Evolutionary conservation across 2,113 vertebrate species (phyloP).

Genomic region (Paralichthys olivaceus): DNA sequence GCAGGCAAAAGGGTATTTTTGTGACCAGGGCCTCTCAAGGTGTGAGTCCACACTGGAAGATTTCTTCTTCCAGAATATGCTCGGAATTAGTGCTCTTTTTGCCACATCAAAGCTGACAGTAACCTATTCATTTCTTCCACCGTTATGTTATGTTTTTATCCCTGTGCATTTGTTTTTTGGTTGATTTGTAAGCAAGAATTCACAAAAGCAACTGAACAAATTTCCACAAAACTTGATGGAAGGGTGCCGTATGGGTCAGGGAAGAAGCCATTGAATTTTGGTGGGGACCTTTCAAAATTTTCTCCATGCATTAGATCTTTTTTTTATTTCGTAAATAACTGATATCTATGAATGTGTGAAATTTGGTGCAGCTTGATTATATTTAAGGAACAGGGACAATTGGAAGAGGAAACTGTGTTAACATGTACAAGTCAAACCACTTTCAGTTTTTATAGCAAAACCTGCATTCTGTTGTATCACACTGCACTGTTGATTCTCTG

Average conservation of each 20-base stretch:
- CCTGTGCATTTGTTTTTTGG: not conserved
- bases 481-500: not conserved
- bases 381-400: constrained; percentile 7
- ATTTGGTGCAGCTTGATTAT: no score
- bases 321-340: no score
- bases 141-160: not conserved
- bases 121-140: no score
- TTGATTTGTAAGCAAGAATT: not conserved
- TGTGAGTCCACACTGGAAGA: constrained; percentile 17
- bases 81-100: constrained; percentile 2
- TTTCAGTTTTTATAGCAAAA: not conserved
- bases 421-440: not conserved
- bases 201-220: no score
- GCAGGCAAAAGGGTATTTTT: constrained; percentile 69
- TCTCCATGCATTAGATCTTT: no score
- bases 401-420: constrained; percentile 12
- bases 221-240: no score
- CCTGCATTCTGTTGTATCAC: not conserved
- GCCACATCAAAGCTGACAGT: not conserved
- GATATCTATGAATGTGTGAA: no score
- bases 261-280: no score
- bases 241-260: no score
- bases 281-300: no score
- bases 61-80: not conserved
- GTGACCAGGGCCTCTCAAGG: constrained; percentile 45